Evolutionary conservation across 2,113 vertebrate species (phyloP).

Genomic region (Acinonyx jubatus): DNA sequence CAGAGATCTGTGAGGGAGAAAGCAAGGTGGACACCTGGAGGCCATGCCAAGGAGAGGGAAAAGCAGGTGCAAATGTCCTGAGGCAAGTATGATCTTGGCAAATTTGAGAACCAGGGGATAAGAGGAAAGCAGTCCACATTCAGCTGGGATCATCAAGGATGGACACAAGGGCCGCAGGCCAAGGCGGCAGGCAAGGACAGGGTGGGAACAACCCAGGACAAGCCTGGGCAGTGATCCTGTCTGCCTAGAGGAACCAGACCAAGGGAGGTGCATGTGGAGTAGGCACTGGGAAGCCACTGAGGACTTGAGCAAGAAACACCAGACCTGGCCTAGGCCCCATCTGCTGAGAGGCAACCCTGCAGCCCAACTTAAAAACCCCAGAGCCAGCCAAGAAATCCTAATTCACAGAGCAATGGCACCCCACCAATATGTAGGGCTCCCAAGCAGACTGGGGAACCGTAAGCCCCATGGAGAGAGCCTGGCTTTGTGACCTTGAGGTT

Average conservation of each 20-base stretch:
- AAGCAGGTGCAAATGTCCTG: not conserved
- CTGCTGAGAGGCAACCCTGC: not conserved
- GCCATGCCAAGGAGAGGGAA: not conserved
- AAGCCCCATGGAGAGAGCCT: not conserved
- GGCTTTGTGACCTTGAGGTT: not conserved
- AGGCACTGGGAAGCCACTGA: not conserved
- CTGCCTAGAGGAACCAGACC: not conserved
- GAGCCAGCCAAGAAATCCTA: not conserved
- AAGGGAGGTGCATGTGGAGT: not conserved
- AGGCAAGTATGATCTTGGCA: not conserved
- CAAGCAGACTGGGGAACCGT: not conserved
- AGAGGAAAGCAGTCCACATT: not conserved
- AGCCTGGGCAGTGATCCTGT: not conserved
- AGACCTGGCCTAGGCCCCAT: not conserved
- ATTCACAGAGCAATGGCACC: not conserved
- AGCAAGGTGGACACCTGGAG: not conserved
- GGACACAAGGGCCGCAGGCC: rapidly evolving
- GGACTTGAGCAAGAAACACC: not conserved
- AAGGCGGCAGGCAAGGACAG: not conserved
- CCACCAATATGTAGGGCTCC: not conserved
- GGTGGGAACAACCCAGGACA: not conserved
- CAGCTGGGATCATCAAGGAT: not conserved
- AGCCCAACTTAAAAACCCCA: not conserved
- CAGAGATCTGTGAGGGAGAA: not conserved
- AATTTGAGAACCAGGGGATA: not conserved